These are phyloP conservation scores for Papilio dardanus DNA, from an alignment of 1,140 invertebrate genomes.

Conservation along the genomic window DNA sequence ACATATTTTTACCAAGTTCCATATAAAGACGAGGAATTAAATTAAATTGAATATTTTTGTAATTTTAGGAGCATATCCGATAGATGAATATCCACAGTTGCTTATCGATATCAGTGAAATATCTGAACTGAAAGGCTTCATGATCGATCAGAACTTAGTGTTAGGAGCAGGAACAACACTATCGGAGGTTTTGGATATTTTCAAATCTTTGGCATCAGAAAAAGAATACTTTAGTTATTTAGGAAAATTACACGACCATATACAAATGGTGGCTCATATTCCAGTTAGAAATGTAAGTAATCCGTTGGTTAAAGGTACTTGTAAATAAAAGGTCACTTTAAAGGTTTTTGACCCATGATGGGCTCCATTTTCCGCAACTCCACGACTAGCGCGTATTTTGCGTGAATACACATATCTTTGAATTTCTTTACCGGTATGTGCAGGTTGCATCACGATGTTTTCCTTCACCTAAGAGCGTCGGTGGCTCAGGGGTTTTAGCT, in stretches of 20 bases:
- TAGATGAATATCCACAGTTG: constrained; percentile 64
- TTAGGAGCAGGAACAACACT: constrained; percentile 83
- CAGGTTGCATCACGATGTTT: no score
- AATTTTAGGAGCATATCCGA: constrained; percentile 56
- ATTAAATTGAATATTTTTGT: background rate
- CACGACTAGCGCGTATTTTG: no score
- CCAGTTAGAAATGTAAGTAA: constrained; percentile 86
- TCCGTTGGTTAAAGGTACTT: no score
- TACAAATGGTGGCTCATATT: constrained; percentile 87
- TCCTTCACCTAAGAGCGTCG: no score
- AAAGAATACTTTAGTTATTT: constrained; percentile 73
- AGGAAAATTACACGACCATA: constrained; percentile 74
- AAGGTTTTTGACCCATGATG: no score
- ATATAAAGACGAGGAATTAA: background rate
- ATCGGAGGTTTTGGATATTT: constrained; percentile 83
- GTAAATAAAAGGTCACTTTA: no score
- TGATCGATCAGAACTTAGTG: constrained; percentile 74
- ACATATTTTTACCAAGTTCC: background rate
- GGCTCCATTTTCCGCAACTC: no score
- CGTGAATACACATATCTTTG: no score
- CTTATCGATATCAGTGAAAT: constrained; percentile 88
- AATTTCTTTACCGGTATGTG: no score
- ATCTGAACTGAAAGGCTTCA: constrained; percentile 83
- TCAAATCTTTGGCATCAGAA: constrained; percentile 77
- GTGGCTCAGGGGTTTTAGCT: no score